phyloP scores from a whole-genome alignment of 2,888 invertebrate species.

The Drosophila gaucha region DNA sequence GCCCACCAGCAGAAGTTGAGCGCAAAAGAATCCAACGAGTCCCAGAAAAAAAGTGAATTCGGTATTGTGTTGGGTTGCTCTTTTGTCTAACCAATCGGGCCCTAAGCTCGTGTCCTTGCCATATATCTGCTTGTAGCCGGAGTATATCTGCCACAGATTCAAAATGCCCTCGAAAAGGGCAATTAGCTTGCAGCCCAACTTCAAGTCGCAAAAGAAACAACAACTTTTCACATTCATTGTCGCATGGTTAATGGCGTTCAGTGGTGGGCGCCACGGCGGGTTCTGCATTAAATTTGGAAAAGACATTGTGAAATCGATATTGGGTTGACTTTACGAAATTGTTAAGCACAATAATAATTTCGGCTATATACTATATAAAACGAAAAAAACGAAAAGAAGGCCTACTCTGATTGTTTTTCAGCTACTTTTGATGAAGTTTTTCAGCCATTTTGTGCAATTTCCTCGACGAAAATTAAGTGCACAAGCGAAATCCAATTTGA shows the following conservation, averaged over 20 bases:
- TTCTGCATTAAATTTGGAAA: constrained; percentile 36
- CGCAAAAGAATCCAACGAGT: not conserved
- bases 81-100: constrained; percentile 7
- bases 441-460: constrained; percentile 55
- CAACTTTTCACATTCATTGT: constrained; percentile 30
- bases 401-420: constrained; percentile 37
- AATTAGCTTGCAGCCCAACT: constrained; percentile 52
- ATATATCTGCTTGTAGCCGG: not conserved
- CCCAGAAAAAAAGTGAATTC: constrained; percentile 15
- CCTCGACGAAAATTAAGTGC: constrained; percentile 67
- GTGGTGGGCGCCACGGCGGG: not conserved
- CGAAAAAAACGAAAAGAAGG: not conserved
- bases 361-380: not conserved
- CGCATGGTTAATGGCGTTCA: not conserved
- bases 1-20: constrained; percentile 29
- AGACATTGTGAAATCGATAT: constrained; percentile 44
- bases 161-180: constrained; percentile 28
- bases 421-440: constrained; percentile 57
- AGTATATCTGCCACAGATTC: constrained; percentile 20
- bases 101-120: not conserved
- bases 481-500: constrained; percentile 77
- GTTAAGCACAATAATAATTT: constrained; percentile 1
- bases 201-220: constrained; percentile 38
- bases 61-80: not conserved
- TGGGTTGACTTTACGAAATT: constrained; percentile 7